These are phyloP conservation scores for Allobates femoralis DNA, from an alignment of 2,797 vertebrate species.

Conservation along the genomic window DNA sequence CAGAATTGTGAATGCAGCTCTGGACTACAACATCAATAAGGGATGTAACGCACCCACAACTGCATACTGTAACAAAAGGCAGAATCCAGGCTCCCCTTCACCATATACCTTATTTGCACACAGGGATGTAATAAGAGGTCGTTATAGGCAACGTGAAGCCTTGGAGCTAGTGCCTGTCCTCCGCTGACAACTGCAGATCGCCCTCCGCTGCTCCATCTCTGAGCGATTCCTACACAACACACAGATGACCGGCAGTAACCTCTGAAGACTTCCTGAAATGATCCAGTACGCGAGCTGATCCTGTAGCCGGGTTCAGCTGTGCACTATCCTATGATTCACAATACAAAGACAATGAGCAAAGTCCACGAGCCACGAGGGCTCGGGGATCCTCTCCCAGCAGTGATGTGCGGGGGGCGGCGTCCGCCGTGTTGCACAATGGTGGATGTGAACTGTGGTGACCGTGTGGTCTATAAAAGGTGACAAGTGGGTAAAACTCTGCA, in stretches of 20 bases:
- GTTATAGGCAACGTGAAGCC: no score
- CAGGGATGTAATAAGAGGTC: no score
- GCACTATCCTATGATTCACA: constrained; percentile 17
- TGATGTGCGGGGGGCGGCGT: not conserved
- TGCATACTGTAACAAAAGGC: no score
- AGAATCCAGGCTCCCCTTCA: no score
- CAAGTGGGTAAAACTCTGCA: not conserved
- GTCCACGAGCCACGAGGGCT: constrained; percentile 23
- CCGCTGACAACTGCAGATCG: no score
- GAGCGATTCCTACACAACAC: not conserved
- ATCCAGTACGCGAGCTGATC: not conserved
- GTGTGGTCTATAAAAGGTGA: constrained; percentile 12
- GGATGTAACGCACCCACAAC: no score
- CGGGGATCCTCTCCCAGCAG: not conserved
- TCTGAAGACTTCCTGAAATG: constrained; percentile 39
- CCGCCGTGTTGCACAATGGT: constrained; percentile 9
- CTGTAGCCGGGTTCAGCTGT: not conserved
- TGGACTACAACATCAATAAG: no score
- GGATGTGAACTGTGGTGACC: constrained; percentile 32
- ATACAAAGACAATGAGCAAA: constrained; percentile 49
- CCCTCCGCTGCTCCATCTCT: no score
- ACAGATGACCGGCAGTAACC: constrained; percentile 47
- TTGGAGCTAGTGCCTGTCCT: no score
- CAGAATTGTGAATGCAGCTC: no score
- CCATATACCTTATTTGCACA: no score